Percentiles rank a stretch among this genome's conserved stretches.
Evolutionary conservation across 2,113 vertebrate genomes (phyloP).

Genomic region (Phyllopteryx taeniolatus): DNA sequence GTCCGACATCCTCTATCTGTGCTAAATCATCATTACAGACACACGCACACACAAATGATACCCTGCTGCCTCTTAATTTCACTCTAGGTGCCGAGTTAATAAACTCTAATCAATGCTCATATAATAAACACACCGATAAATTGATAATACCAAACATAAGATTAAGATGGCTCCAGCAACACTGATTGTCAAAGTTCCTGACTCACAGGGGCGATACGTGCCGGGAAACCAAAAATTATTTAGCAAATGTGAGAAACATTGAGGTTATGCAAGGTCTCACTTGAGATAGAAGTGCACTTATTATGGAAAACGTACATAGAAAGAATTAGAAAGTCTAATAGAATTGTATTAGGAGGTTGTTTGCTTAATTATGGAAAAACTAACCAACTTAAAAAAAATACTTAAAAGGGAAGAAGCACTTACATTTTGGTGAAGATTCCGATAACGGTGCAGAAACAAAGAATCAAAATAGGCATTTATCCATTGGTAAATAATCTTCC

Average conservation of each 20-base stretch:
- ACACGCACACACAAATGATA: constrained; percentile 30
- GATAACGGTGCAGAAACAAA: no score
- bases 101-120: constrained; percentile 52
- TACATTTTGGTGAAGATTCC: no score
- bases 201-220: constrained; percentile 7
- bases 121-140: constrained; percentile 47
- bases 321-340: no score
- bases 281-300: not conserved
- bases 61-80: constrained; percentile 46
- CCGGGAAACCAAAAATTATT: constrained; percentile 17
- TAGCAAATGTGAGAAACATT: not conserved
- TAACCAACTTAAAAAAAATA: no score
- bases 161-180: constrained; percentile 14
- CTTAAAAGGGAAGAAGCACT: no score
- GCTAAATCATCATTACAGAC: constrained; percentile 57
- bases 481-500: not conserved
- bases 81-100: constrained; percentile 46
- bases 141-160: constrained; percentile 43
- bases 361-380: no score
- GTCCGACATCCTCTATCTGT: constrained; percentile 29
- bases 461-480: no score
- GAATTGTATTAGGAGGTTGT: no score
- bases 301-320: no score
- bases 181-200: constrained; percentile 43
- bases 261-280: not conserved